These are phyloP conservation scores for Lepidurus apus DNA, from an alignment of 1,140 invertebrate species.

Conservation along the genomic window DNA sequence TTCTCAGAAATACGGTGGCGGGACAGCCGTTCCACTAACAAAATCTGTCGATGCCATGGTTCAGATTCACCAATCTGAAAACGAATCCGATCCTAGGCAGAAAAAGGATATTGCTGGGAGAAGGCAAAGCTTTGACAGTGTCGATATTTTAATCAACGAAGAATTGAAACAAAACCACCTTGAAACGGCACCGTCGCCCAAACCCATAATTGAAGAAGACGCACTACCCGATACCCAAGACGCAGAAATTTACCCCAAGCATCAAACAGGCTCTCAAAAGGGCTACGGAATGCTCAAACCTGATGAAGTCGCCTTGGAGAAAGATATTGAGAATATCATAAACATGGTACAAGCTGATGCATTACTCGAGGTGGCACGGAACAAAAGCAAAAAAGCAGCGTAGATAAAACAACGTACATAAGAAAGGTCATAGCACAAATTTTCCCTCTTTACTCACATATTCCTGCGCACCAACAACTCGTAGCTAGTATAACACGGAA, in stretches of 20 bases:
- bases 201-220: background rate
- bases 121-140: slow-evolving; percentile 32
- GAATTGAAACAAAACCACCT: slow-evolving; percentile 29
- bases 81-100: background rate
- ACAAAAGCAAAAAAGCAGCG: slow-evolving; percentile 10
- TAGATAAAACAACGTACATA: background rate
- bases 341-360: slow-evolving; percentile 15
- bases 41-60: background rate
- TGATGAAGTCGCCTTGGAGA: background rate
- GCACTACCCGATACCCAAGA: background rate
- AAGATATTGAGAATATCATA: slow-evolving; percentile 28
- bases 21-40: background rate
- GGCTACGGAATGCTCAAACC: background rate
- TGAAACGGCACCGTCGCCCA: background rate
- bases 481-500: background rate
- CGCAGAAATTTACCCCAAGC: background rate
- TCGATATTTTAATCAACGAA: slow-evolving; percentile 33
- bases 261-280: background rate
- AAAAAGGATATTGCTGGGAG: background rate
- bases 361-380: slow-evolving; percentile 23
- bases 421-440: background rate
- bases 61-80: slow-evolving; percentile 17
- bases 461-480: background rate
- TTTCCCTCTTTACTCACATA: background rate
- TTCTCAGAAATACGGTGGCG: background rate